These are phyloP conservation scores for Lingula anatina DNA, from an alignment of 2,888 invertebrate genomes.

Conservation along the genomic window DNA sequence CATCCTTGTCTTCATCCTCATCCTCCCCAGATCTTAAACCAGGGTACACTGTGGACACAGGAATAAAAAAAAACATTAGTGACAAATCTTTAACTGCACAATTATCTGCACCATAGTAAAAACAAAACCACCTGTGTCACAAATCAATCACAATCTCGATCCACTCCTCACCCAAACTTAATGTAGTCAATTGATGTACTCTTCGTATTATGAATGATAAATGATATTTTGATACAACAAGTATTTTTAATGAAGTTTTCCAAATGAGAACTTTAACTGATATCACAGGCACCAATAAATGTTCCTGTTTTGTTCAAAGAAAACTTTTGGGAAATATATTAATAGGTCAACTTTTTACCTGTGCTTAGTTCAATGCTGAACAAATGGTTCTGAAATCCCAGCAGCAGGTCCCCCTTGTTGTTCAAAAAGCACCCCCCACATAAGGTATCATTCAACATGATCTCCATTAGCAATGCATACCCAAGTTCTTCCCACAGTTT, in stretches of 20 bases:
- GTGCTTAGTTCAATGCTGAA: constrained; percentile 4
- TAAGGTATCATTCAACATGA: constrained; percentile 2
- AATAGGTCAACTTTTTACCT: no score
- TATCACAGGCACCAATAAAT: no score
- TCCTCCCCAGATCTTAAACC: background rate
- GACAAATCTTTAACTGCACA: no score
- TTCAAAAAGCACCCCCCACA: constrained; percentile 5
- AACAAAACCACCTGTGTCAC: no score
- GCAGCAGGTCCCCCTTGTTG: constrained; percentile 2
- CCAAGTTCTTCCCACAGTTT: constrained; percentile 9
- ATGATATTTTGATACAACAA: no score
- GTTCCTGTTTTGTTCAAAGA: no score
- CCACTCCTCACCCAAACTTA: no score
- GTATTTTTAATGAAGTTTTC: no score
- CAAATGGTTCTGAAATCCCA: constrained; percentile 7
- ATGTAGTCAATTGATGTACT: no score
- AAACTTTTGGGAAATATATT: no score
- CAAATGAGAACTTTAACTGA: no score
- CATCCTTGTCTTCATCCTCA: background rate
- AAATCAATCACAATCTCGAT: background rate
- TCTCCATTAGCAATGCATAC: constrained; percentile 2
- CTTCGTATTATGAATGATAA: no score
- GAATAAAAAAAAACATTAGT: background rate
- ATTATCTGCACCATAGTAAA: background rate
- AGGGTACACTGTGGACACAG: background rate